Evolutionary conservation across 1,140 invertebrate species (phyloP).

Genomic region (Drosophila nikananu): DNA sequence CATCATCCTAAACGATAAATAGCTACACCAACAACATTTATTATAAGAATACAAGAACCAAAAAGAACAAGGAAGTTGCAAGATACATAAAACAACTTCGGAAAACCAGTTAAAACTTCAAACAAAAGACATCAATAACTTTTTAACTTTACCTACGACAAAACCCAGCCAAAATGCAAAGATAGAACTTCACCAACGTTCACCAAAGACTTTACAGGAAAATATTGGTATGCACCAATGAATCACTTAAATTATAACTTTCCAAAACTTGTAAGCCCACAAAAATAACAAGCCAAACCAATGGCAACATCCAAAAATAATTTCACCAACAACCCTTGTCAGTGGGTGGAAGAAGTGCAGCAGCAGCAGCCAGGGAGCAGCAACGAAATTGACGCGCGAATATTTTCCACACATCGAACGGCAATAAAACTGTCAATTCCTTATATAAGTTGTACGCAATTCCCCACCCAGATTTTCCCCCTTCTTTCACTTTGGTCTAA

Average conservation of each 20-base stretch:
- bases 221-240: background rate
- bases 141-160: background rate
- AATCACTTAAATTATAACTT: constrained; percentile 4
- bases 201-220: background rate
- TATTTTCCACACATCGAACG: constrained; percentile 30
- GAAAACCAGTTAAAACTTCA: background rate
- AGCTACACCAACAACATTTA: background rate
- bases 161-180: background rate
- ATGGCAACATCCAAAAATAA: background rate
- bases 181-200: background rate
- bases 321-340: background rate
- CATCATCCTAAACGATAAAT: background rate
- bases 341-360: constrained; percentile 12
- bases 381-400: constrained; percentile 18
- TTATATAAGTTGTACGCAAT: constrained; percentile 6
- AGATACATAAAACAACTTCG: background rate
- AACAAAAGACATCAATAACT: background rate
- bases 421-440: constrained; percentile 45
- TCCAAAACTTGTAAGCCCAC: background rate
- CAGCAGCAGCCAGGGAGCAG: constrained; percentile 1
- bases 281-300: background rate
- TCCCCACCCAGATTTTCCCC: background rate
- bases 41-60: background rate
- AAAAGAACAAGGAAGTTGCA: background rate
- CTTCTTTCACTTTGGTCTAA: background rate